Evolutionary conservation across 2,888 invertebrate genomes (phyloP), one percentile per base, ranked within the genome.

Genomic region (Corbicula japonica): DNA sequence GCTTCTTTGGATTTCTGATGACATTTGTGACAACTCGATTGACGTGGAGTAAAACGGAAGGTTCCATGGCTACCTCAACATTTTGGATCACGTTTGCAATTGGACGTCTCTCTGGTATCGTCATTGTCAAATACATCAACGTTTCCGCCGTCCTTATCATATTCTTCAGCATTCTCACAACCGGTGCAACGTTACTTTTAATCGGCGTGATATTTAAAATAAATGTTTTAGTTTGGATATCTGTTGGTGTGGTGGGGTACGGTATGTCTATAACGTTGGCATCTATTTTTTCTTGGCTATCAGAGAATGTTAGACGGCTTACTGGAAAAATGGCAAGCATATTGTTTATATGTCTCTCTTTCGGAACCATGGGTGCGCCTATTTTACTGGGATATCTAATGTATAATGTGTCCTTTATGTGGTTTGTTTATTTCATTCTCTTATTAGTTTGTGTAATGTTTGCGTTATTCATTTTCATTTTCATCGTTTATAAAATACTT

Each of bases 261-360:
- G 93, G 93, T 2, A 88, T 93, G 84, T 93, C 94, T 0, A 92
- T 93, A 2, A 91, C 94, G 10, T 93, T 94, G 73, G 93, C 94
- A 4, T 91, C 93, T 0, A 91, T 92, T 18, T 89, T 94, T 48
- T 87, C 92, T 12, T 94, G 94, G 94, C 87, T 92, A 12, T 93
- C 94, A 73, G 87, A 89, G 23, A 92, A 93, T 72, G 65, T 88
- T n/a, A 86, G 94, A 26, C 87, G 89, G 12, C 89, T 94, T 1
- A 92, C 93, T 0, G 93, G 94, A 48, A 91, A 91, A 78, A 90
- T 92, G 15, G 91, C 93, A 2, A 90, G 94, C 3, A 80, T 92
- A 26, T 90, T 94, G 72, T 88, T 92, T 26, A 80, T 93, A 5
- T 92, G 92, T 3, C 91, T 92, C 1, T 91, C 93, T 2, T 78